phyloP scores from a whole-genome alignment of 1,140 invertebrate species.

The Pinna nobilis region DNA sequence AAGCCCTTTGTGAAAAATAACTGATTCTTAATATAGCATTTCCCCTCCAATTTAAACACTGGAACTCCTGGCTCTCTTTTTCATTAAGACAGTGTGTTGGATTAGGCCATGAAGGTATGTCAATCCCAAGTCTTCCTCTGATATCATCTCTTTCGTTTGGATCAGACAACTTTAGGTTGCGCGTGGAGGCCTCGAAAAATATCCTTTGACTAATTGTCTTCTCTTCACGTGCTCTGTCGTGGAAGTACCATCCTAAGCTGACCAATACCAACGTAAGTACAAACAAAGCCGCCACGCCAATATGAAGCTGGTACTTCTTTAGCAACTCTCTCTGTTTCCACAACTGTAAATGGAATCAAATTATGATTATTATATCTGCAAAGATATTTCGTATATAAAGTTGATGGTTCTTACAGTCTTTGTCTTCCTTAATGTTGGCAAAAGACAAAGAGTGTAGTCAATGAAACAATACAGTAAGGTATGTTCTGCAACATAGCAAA shows the following conservation, averaged over 20 bases:
- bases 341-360: constrained; percentile 38
- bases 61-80: constrained; percentile 47
- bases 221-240: constrained; percentile 45
- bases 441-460: no score
- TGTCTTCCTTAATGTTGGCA: no score
- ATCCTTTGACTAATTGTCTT: constrained; percentile 54
- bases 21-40: constrained; percentile 56
- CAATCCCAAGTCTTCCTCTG: constrained; percentile 48
- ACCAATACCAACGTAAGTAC: constrained; percentile 54
- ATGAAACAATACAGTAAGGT: no score
- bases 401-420: neutral
- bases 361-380: neutral
- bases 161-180: constrained; percentile 50
- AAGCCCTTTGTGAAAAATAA: constrained; percentile 41
- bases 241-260: constrained; percentile 60
- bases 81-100: constrained; percentile 60
- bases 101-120: constrained; percentile 60
- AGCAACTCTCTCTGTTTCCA: constrained; percentile 48
- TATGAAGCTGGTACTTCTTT: constrained; percentile 60
- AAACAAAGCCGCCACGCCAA: constrained; percentile 60
- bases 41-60: constrained; percentile 62
- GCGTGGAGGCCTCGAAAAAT: constrained; percentile 56
- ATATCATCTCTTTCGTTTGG: constrained; percentile 42
- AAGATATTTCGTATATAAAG: neutral
- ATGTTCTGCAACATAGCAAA: no score